Evolutionary conservation across 1,140 invertebrate genomes (phyloP), one percentile per base, ranked within the genome.

Genomic region (Micrasema longulum): DNA sequence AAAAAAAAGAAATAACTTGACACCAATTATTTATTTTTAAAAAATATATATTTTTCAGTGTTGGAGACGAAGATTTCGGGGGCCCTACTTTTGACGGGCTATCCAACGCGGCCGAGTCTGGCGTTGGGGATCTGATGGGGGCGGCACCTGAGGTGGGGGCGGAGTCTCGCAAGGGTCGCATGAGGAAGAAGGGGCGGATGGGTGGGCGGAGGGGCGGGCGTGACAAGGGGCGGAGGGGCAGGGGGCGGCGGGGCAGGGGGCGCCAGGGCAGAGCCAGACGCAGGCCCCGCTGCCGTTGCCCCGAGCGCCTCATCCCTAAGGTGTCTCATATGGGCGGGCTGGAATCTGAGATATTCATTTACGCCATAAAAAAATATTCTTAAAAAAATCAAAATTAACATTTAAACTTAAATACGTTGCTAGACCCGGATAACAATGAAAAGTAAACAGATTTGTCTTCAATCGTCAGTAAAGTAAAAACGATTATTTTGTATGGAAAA

Each of bases 231-330:
- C 63, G 26, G n/a, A 47, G 48, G 31, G 10, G 26, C 43, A 11
- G 16, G 10, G 47, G 50, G 36, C 47, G 36, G 55, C 36, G 53
- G 38, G 22, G 20, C 2, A 53, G 67, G 14, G 16, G 41, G 38
- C 18, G 38, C 14, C 66, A 52, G 20, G 36, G 38, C 26, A 16
- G 38, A 6, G 31, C 41, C 48, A n/a, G 71, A 9, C 38, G 52
- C 36, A 16, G 55, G 47, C 36, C 55, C 20, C 22, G 20, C 47
- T 55, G 73, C 47, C 43, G 64, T 6, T 65, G 69, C 65, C 47
- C 53, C 31, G 43, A 52, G 26, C 69, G 69, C 50, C 55, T 69
- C 18, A 69, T 53, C 45, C n/a, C n/a, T n/a, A 75, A 75, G 73
- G 73, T 75, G 73, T 55, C 69, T 63, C 18, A 36, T 38, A 26